Percentiles rank a stretch among this genome's conserved stretches.
Conservation (phyloP, 2,797 vertebrate genomes). For the Spondyliosoma cantharus region DNA sequence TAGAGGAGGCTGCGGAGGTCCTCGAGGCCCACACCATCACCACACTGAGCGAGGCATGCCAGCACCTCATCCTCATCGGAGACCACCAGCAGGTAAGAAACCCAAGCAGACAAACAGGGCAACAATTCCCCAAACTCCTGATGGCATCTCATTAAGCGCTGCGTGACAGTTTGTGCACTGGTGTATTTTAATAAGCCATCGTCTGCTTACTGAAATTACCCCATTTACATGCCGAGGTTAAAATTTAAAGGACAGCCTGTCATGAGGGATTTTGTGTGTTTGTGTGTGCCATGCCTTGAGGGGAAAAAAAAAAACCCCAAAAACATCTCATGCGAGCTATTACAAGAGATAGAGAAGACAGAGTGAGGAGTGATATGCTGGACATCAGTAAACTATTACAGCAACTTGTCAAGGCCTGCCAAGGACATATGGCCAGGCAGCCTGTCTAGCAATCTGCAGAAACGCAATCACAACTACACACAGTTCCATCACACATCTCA, state of each 20-base stretch:
- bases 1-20: slow-evolving; percentile 96
- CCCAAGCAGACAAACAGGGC: not conserved
- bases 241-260: slow-evolving; percentile 15
- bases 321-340: slow-evolving; percentile 18
- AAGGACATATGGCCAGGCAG: slow-evolving; percentile 74
- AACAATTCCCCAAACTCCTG: not conserved
- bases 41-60: slow-evolving; percentile 89
- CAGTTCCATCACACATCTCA: slow-evolving; percentile 60
- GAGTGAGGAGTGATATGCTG: slow-evolving; percentile 53
- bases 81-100: slow-evolving; percentile 94
- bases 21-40: slow-evolving; percentile 95
- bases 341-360: slow-evolving; percentile 43
- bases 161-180: not conserved
- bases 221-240: slow-evolving; percentile 1
- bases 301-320: slow-evolving; percentile 29
- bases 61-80: slow-evolving; percentile 96
- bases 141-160: slow-evolving; percentile 2
- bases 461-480: slow-evolving; percentile 51
- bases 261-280: slow-evolving; percentile 19
- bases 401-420: slow-evolving; percentile 66
- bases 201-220: not conserved
- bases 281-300: slow-evolving; percentile 10
- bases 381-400: slow-evolving; percentile 64
- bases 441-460: slow-evolving; percentile 71
- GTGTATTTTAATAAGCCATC: slow-evolving; percentile 8